A percentile compares a stretch with the other conserved stretches of the same genome.
Conservation (phyloP, 2,888 invertebrate genomes). For the Ceraclea dissimilis region DNA sequence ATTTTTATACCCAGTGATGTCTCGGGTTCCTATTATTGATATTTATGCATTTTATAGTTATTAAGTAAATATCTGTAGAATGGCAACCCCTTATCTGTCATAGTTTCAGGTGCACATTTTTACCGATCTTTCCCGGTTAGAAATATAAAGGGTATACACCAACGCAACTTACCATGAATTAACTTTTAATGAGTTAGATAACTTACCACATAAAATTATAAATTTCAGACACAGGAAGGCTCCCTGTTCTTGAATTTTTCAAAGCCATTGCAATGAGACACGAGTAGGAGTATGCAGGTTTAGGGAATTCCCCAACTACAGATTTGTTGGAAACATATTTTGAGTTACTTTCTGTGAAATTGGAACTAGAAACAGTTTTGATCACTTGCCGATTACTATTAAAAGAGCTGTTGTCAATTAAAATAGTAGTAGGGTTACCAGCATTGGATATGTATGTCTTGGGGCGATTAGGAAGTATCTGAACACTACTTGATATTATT, state of each 20-base stretch:
- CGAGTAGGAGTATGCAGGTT: constrained; percentile 96
- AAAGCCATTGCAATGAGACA: constrained; percentile 97
- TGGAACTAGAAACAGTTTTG: constrained; percentile 38
- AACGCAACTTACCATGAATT: too few species aligned
- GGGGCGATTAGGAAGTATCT: constrained; percentile 39
- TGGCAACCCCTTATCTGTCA: too few species aligned
- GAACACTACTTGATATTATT: constrained; percentile 48
- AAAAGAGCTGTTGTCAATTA: constrained; percentile 45
- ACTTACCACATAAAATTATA: constrained; percentile 97
- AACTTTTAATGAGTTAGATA: too few species aligned
- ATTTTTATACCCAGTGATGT: too few species aligned
- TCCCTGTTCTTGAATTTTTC: constrained; percentile 91
- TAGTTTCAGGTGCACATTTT: too few species aligned
- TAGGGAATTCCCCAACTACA: constrained; percentile 67
- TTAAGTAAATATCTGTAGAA: too few species aligned
- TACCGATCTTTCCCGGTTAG: too few species aligned
- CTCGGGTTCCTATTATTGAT: too few species aligned
- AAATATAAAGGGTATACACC: too few species aligned
- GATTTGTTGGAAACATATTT: constrained; percentile 38
- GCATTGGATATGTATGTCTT: constrained; percentile 46
- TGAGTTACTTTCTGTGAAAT: constrained; percentile 39
- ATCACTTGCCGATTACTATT: constrained; percentile 45
- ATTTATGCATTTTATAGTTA: too few species aligned
- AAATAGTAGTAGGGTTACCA: constrained; percentile 43
- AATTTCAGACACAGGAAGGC: constrained; percentile 95